Percentiles rank a stretch among this genome's conserved stretches.
phyloP scores from a whole-genome alignment of 37 sponge, comb jelly and placozoan genomes.

The Halisarca cf. caerulea region DNA sequence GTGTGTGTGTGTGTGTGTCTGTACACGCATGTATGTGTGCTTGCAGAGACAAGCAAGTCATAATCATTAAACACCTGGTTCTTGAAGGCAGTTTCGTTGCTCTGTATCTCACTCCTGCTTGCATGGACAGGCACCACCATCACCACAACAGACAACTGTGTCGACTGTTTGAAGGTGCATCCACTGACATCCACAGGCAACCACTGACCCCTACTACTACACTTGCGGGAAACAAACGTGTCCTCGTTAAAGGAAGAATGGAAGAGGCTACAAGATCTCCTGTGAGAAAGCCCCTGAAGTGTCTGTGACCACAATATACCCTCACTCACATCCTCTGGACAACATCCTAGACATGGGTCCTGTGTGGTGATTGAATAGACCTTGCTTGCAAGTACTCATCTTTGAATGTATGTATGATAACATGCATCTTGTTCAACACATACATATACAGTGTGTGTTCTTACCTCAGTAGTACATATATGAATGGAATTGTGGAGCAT shows the following conservation, averaged over 20 bases:
- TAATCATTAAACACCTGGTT: background rate
- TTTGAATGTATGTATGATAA: too few relatives aligned
- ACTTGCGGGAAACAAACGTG: background rate
- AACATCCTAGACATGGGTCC: conserved; percentile 2
- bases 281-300: background rate
- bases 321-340: background rate
- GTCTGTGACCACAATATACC: background rate
- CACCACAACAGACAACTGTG: background rate
- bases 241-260: background rate
- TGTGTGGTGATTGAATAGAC: too few relatives aligned
- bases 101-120: background rate
- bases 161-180: background rate
- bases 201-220: background rate
- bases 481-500: too few relatives aligned
- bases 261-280: background rate
- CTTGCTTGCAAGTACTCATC: too few relatives aligned
- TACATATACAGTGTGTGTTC: too few relatives aligned
- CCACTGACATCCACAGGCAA: conserved; percentile 1
- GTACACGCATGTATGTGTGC: too few relatives aligned
- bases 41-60: background rate
- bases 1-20: too few relatives aligned
- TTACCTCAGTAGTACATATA: too few relatives aligned
- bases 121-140: background rate
- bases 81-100: background rate
- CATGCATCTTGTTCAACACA: too few relatives aligned